Evolutionary conservation across 92 coral and sea anemone genomes (phyloP).

Genomic region (Zoanthus solanderi): DNA sequence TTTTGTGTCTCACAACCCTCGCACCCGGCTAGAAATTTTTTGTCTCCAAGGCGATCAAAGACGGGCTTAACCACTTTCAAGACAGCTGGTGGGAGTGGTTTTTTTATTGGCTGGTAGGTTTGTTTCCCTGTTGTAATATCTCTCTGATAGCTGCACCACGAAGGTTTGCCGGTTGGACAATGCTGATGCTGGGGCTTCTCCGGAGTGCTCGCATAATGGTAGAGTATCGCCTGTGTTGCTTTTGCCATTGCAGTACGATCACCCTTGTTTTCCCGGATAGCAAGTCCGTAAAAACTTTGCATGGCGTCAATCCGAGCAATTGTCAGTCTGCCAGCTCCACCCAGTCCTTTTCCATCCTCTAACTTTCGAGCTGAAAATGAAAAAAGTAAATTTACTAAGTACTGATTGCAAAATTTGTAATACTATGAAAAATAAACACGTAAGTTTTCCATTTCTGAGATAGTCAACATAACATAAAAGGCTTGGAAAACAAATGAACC

Average conservation of each 20-base stretch:
- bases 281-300: too few relatives aligned
- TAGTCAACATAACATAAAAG: too few relatives aligned
- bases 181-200: constrained; percentile 35
- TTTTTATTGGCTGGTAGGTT: constrained; percentile 33
- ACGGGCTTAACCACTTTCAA: constrained; percentile 30
- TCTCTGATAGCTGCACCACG: constrained; percentile 46
- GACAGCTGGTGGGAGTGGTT: constrained; percentile 34
- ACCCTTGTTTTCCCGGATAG: constrained; percentile 28
- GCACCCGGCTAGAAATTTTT: constrained; percentile 16
- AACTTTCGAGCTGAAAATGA: too few relatives aligned
- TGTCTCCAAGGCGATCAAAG: constrained; percentile 12
- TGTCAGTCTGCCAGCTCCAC: too few relatives aligned
- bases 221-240: constrained; percentile 18
- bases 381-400: too few relatives aligned
- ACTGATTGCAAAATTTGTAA: too few relatives aligned
- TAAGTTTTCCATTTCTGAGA: too few relatives aligned
- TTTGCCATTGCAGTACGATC: constrained; percentile 26
- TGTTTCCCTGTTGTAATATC: constrained; percentile 18
- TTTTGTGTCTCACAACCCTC: constrained; percentile 36
- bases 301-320: too few relatives aligned
- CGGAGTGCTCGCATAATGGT: constrained; percentile 31
- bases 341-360: too few relatives aligned
- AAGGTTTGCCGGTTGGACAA: constrained; percentile 35
- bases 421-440: too few relatives aligned
- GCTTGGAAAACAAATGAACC: not conserved